Conservation (phyloP, 2,888 invertebrate species). For the Hyalella azteca region DNA sequence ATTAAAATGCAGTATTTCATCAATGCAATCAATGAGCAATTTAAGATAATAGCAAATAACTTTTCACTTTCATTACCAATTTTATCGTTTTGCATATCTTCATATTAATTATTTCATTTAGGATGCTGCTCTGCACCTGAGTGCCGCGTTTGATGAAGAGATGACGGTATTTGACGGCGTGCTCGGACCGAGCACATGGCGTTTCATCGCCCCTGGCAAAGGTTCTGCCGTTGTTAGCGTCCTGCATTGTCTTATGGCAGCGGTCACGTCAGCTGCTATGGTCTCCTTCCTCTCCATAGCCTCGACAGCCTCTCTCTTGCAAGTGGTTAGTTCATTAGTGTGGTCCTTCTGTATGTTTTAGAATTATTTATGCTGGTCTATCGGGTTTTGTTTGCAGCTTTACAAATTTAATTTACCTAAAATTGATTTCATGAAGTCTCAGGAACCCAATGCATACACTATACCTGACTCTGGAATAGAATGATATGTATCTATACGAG, state of each 20-base stretch:
- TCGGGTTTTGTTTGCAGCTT: too few relatives aligned
- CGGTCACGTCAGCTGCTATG: constrained; percentile 42
- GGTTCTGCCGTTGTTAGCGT: constrained; percentile 40
- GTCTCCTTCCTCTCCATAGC: constrained; percentile 45
- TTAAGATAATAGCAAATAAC: too few relatives aligned
- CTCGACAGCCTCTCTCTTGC: not conserved
- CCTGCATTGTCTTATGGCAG: constrained; percentile 48
- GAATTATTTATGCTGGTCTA: too few relatives aligned
- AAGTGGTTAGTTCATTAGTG: not conserved
- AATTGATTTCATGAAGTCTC: not conserved
- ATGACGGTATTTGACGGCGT: constrained; percentile 49
- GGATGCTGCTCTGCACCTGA: constrained; percentile 39
- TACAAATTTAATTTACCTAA: not conserved
- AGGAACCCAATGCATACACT: not conserved
- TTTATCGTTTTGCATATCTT: too few relatives aligned
- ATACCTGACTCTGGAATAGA: too few relatives aligned
- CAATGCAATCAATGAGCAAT: too few relatives aligned
- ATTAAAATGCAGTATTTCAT: too few relatives aligned
- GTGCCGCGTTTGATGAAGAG: constrained; percentile 54
- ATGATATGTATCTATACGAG: too few relatives aligned
- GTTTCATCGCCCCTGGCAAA: constrained; percentile 54
- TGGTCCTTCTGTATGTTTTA: too few relatives aligned
- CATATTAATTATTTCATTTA: too few relatives aligned
- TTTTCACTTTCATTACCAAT: too few relatives aligned
- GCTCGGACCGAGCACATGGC: constrained; percentile 52